These are phyloP conservation scores for human (Homo sapiens) DNA, from an alignment of 2,113 vertebrate genomes.

Conservation along the genomic window DNA sequence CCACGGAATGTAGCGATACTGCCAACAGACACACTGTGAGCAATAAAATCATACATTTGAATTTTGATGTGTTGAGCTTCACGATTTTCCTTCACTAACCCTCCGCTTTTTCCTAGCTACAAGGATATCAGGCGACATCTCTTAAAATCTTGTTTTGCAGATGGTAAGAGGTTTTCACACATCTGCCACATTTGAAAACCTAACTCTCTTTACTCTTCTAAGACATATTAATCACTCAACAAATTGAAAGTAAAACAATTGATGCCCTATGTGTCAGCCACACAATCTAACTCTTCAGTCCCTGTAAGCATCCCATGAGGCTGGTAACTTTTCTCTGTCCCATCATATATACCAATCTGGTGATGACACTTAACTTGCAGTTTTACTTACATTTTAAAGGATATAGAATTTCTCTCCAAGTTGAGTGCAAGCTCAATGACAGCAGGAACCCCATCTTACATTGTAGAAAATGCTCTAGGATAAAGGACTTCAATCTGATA, in stretches of 20 bases:
- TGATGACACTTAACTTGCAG: neutral
- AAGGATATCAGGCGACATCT: constrained; percentile 5
- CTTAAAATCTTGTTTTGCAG: constrained; percentile 56
- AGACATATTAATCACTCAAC: constrained; percentile 66
- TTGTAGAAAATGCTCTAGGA: neutral
- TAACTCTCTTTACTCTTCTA: constrained; percentile 64
- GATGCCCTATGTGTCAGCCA: neutral
- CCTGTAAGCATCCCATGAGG: neutral
- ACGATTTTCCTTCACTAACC: neutral
- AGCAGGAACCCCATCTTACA: neutral
- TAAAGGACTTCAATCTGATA: neutral
- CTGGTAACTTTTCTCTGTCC: neutral
- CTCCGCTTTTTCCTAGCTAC: neutral
- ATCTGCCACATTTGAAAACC: constrained; percentile 64
- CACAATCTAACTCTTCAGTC: neutral
- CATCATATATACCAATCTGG: neutral
- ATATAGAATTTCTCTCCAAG: neutral
- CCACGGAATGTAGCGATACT: fast-evolving
- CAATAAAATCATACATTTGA: neutral
- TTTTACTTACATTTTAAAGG: neutral
- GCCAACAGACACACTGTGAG: neutral
- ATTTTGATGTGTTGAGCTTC: neutral
- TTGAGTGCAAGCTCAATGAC: neutral
- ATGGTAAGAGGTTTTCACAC: constrained; percentile 69
- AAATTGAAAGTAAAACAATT: constrained; percentile 42